Evolutionary conservation across 2,113 vertebrate species (phyloP).

Genomic region (Cyanoliseus patagonus): DNA sequence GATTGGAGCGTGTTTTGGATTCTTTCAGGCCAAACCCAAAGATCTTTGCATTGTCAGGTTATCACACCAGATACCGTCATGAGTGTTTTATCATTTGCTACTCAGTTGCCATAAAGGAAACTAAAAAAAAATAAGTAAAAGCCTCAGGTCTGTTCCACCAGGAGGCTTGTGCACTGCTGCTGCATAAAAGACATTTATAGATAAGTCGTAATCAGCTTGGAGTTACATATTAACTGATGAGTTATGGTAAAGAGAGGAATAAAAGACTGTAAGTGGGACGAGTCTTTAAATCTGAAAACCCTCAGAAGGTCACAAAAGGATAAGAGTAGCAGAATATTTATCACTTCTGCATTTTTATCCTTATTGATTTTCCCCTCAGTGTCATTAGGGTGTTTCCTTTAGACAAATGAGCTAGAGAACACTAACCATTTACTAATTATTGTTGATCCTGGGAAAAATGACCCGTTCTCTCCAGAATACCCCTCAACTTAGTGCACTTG

Average conservation of each 20-base stretch:
- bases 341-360: slow-evolving; percentile 59
- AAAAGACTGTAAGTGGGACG: slow-evolving; percentile 47
- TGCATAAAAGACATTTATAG: slow-evolving; percentile 53
- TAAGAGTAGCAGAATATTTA: slow-evolving; percentile 58
- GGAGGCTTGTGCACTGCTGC: neutral
- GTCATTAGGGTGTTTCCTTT: slow-evolving; percentile 57
- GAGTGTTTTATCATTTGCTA: slow-evolving; percentile 18
- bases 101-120: neutral
- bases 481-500: slow-evolving; percentile 18
- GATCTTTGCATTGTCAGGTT: slow-evolving; percentile 26
- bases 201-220: slow-evolving; percentile 61
- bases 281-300: slow-evolving; percentile 52
- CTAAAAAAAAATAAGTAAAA: slow-evolving; percentile 25
- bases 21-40: slow-evolving; percentile 58
- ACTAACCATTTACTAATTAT: slow-evolving; percentile 66
- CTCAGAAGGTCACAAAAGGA: slow-evolving; percentile 59
- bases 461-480: neutral
- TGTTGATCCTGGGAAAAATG: slow-evolving; percentile 47
- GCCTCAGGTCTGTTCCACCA: neutral
- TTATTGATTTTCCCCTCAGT: slow-evolving; percentile 44
- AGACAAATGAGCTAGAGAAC: slow-evolving; percentile 47
- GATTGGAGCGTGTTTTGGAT: slow-evolving; percentile 59
- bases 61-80: slow-evolving; percentile 26
- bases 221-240: slow-evolving; percentile 70
- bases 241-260: slow-evolving; percentile 41